Evolutionary conservation across 2,888 invertebrate species (phyloP).

Genomic region (Alviniconcha strummeri): DNA sequence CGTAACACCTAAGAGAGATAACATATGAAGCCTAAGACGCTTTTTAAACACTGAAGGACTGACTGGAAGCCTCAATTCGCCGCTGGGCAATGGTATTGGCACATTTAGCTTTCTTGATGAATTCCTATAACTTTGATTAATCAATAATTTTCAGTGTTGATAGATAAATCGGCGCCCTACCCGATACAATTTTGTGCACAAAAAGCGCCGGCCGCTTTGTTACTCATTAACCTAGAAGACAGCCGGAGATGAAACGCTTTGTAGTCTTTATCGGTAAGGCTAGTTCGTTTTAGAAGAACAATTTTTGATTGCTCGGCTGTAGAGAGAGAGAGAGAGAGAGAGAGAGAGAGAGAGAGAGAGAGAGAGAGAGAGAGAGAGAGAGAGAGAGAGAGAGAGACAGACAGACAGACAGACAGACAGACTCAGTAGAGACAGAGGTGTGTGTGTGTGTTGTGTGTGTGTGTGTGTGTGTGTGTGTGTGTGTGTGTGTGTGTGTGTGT

Average conservation of each 20-base stretch:
- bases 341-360: not conserved
- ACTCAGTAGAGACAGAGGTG: not conserved
- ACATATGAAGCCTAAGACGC: too few relatives aligned
- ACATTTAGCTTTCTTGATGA: too few relatives aligned
- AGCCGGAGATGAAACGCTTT: too few relatives aligned
- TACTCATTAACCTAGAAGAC: too few relatives aligned
- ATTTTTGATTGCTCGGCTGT: not conserved
- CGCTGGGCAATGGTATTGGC: too few relatives aligned
- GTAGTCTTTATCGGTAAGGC: not conserved
- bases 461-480: constrained; percentile 3
- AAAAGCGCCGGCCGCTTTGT: too few relatives aligned
- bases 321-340: constrained; percentile 10
- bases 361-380: constrained; percentile 2
- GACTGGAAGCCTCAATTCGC: too few relatives aligned
- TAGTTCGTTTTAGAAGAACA: not conserved
- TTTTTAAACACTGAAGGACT: too few relatives aligned
- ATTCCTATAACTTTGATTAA: too few relatives aligned
- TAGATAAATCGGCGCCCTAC: too few relatives aligned
- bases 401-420: not conserved
- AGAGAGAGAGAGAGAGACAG: not conserved
- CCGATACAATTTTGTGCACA: too few relatives aligned
- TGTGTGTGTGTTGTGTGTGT: not conserved
- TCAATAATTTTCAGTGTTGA: not conserved
- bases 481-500: constrained; percentile 11
- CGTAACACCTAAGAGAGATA: too few relatives aligned